Conservation (phyloP, 2,797 vertebrate genomes). For the Muscicapa striata region DNA sequence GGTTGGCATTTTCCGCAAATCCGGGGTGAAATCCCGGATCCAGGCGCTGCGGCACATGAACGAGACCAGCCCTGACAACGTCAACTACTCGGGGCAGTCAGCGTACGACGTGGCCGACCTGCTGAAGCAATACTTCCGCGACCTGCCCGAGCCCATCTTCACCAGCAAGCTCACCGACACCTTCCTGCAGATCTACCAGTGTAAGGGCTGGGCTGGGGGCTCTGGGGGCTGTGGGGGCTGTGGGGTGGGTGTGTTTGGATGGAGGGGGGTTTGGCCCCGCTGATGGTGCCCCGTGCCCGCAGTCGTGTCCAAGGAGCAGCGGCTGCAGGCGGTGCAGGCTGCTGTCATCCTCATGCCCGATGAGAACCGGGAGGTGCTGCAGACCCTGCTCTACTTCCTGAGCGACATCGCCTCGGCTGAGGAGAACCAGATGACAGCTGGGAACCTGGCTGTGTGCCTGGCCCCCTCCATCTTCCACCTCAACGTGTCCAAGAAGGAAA, state of each 20-base stretch:
- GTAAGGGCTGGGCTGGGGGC: slow-evolving; percentile 65
- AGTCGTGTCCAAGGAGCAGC: slow-evolving; percentile 85
- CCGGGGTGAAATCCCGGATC: slow-evolving; percentile 87
- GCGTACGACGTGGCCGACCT: slow-evolving; percentile 87
- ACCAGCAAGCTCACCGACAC: slow-evolving; percentile 87
- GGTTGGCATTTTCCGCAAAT: slow-evolving; percentile 89
- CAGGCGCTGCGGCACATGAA: slow-evolving; percentile 84
- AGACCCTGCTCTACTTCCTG: slow-evolving; percentile 88
- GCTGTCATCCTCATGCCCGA: slow-evolving; percentile 84
- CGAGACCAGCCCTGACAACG: slow-evolving; percentile 81
- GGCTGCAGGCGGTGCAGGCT: slow-evolving; percentile 81
- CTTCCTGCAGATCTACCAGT: slow-evolving; percentile 88
- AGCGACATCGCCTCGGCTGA: slow-evolving; percentile 85
- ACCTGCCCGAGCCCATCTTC: slow-evolving; percentile 87
- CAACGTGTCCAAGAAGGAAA: slow-evolving; percentile 85
- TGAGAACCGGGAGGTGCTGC: slow-evolving; percentile 87
- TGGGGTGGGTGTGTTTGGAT: background rate
- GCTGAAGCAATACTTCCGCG: slow-evolving; percentile 88
- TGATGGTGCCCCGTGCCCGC: background rate
- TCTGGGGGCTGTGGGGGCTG: rapidly evolving
- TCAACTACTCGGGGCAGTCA: slow-evolving; percentile 84
- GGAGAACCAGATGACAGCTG: slow-evolving; percentile 88
- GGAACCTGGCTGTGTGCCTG: slow-evolving; percentile 86
- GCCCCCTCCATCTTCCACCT: slow-evolving; percentile 89
- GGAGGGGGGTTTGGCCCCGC: rapidly evolving